Percentiles rank a stretch among this genome's conserved stretches.
Conservation (phyloP, 2,797 vertebrate genomes). For the Melanotaenia trifasciata region DNA sequence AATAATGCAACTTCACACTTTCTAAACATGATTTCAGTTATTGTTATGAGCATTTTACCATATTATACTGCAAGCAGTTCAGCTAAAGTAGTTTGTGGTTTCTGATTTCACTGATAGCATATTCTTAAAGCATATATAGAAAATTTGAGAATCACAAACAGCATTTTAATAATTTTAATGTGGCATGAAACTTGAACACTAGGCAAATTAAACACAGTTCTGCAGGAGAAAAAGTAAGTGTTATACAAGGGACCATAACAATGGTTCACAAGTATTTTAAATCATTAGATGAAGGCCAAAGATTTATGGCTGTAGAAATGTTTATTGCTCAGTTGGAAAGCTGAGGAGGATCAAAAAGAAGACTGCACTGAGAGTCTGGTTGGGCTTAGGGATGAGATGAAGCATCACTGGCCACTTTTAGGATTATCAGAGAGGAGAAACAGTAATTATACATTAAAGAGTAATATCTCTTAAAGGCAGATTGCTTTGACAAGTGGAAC, state of each 20-base stretch:
- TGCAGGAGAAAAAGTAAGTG: conserved; percentile 14
- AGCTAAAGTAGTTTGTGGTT: not conserved
- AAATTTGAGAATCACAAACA: not conserved
- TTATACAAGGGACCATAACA: conserved; percentile 23
- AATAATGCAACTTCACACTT: not conserved
- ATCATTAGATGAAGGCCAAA: not conserved
- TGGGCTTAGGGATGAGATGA: conserved; percentile 48
- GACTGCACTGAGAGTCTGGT: conserved; percentile 1
- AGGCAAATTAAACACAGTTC: conserved; percentile 20
- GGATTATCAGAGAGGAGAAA: conserved; percentile 60
- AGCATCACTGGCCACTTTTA: conserved; percentile 51
- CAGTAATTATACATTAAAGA: conserved; percentile 52
- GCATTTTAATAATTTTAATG: not conserved
- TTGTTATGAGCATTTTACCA: not conserved
- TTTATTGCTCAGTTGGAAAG: conserved; percentile 14
- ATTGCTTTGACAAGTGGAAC: conserved; percentile 56
- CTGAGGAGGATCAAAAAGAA: conserved; percentile 19
- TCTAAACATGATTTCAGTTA: not conserved
- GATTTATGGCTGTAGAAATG: conserved; percentile 21
- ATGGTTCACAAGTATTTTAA: conserved; percentile 16
- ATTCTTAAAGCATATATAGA: not conserved
- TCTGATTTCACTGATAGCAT: not conserved
- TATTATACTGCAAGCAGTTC: no score
- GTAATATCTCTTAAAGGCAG: conserved; percentile 35
- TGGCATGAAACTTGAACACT: not conserved